Base-by-base conservation (phyloP, 2,113 vertebrate species). In the Cebidichthys violaceus region DNA sequence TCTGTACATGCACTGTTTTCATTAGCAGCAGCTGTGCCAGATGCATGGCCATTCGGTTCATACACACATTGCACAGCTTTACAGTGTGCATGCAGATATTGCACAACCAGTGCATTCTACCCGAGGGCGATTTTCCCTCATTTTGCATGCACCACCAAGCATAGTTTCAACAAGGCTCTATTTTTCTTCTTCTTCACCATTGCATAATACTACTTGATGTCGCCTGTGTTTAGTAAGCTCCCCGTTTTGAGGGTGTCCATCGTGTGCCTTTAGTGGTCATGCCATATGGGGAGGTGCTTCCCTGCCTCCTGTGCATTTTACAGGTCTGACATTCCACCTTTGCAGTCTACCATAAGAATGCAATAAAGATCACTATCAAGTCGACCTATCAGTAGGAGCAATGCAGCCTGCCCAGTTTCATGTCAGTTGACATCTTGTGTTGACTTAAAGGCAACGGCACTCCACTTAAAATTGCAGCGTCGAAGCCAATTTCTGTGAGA, bases 271-370 rank as follows among this genome's bases (percentile, higher is more conserved):
- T 20, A 31, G 70, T 79, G 61, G 45, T 69, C 37, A 9, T 77
- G 65, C 79, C 79, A 83, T 82, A 89, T 78, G 80, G 57, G 75
- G 45, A 47, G 68, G 65, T 47, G 75, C 84, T 84, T 82, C 70
- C 71, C 73, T 90, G 75, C 71, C 60, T 59, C 65, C 77, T 86
- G 80, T 84, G 87, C 39, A 27, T 41, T 43, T 90, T 91, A 90
- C 90, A 89, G 79, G 88, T 91, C 85, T 83, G 78, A 77, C 89
- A 90, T 92, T 91, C 91, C 93, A 90, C 86, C 81, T 90, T 93
- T 90, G 89, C 93, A 89, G 83, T 83, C 77, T 83, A 81, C 73
- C 87, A 88, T 82, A 88, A 86, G 60, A 90, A 85, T 67, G 86
- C 89, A 77, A 78, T 91, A 88, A 85, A 92, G 86, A 89, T 93